Evolutionary conservation across 1,140 invertebrate genomes (phyloP), one percentile per base, ranked within the genome.

Genomic region (Scaptomyza pallida): DNA sequence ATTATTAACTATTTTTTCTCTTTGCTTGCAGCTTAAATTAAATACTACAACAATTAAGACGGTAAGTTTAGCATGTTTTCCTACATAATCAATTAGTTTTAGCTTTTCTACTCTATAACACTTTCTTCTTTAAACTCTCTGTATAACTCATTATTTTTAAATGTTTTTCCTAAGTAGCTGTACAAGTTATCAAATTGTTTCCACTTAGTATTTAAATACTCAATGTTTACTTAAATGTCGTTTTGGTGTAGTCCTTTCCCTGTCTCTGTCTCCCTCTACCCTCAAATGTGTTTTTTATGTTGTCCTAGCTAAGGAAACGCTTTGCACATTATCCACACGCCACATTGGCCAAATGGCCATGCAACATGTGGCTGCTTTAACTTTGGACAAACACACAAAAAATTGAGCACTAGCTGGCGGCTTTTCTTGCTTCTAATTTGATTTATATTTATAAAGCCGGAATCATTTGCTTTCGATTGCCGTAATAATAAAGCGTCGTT

Each of bases 401-500:
- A 37, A 37, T 67, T 59, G 54, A 40, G 35, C 40, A 10, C 35
- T 19, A 19, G 43, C 16, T 5, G 43, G 15, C 43, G 44, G 60
- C 17, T 47, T 48, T n/a, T 45, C 51, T 60, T 51, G 45, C 55
- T 70, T 75, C 77, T 86, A 81, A 88, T 88, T 81, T 88, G 81
- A 86, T 86, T 86, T 81, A 86, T 86, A 81, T 78, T 81, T 88
- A 82, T 86, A 88, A 88, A 81, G 78, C 79, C 74, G 74, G 56
- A 81, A 86, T 86, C 78, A 78, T 88, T 88, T 81, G 70, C 78
- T 88, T 88, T 86, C 81, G 82, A 77, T 86, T 78, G 78, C 78
- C 78, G 65, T 88, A 75, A 86, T 88, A 86, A 86, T 81, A 81
- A 88, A 88, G 82, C 82, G 78, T 88, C 82, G 74, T 86, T 86